These are phyloP conservation scores for Atethmia centrago DNA, from an alignment of 2,888 invertebrate species.

Conservation along the genomic window DNA sequence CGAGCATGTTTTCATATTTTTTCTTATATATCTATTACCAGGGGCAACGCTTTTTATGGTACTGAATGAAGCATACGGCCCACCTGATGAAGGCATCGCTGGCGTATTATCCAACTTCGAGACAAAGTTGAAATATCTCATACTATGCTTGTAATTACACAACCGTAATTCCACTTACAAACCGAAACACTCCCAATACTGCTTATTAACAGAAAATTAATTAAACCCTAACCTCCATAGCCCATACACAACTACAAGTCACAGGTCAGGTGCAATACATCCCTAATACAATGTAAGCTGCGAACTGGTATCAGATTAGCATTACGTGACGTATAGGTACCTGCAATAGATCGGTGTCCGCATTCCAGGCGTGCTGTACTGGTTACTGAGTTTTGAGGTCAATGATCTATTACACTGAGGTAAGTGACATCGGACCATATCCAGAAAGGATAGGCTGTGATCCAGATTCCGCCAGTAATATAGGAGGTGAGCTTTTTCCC, in stretches of 20 bases:
- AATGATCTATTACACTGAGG: slow-evolving; percentile 3
- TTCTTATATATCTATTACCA: too few species aligned
- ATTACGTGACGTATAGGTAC: slow-evolving; percentile 6
- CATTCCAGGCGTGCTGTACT: slow-evolving; percentile 41
- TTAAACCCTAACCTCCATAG: slow-evolving; percentile 8
- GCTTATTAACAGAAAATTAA: slow-evolving; percentile 16
- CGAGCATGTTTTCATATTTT: too few species aligned
- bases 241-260: not conserved
- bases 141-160: too few species aligned
- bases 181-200: too few species aligned
- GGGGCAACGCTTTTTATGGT: too few species aligned
- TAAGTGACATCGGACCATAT: not conserved
- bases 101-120: too few species aligned
- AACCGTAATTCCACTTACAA: too few species aligned
- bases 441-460: not conserved
- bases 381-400: slow-evolving; percentile 10
- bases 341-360: slow-evolving; percentile 25
- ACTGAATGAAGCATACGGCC: too few species aligned
- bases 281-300: slow-evolving; percentile 42
- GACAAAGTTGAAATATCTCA: too few species aligned
- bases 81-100: too few species aligned
- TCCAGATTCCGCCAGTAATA: not conserved
- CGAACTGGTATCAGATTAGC: slow-evolving; percentile 38
- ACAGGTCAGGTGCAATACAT: slow-evolving; percentile 45
- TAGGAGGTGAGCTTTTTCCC: not conserved